Evolutionary conservation across 1,140 invertebrate genomes (phyloP), one percentile per base, ranked within the genome.

Genomic region (Orchesella cincta): DNA sequence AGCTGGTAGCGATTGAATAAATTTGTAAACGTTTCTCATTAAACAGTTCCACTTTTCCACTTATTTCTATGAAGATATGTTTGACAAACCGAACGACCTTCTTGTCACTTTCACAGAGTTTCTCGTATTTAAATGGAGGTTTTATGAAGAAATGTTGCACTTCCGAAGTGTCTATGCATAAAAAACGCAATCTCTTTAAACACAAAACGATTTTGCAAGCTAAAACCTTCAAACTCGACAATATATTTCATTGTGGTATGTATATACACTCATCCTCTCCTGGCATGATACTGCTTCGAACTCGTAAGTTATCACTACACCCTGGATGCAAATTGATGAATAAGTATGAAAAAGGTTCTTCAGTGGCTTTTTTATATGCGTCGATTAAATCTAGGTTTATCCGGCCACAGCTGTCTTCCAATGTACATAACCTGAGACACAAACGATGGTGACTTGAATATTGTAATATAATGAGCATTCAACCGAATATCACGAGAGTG

Each of bases 301-400:
- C 57, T 57, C 79, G n/a, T 0, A 77, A 14, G 0, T 33, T 12
- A 35, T 80, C 79, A n/a, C 75, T 46, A 73, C 79, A 80, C 2
- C 28, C 20, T 16, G 76, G 76, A 73, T 75, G 76, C 1, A 72
- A 57, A 62, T 77, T 77, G 26, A 80, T 18, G 46, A 75, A 75
- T 51, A 80, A 75, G 26, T 80, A 75, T 0, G 28, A 29, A 28
- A 75, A 80, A 14, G 79, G 76, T 3, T 34, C 16, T 33, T 28
- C 0, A 1, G 79, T 80, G 36, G 79, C 79, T 31, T 77, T 23
- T 57, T 77, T 33, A 64, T 80, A 80, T 1, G 79, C 57, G 46
- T 62, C 51, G 20, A 26, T 20, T 46, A 80, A 67, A 67, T 2
- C 23, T 54, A 8, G 57, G 57, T 8, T 54, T 77, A 3, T 28